Evolutionary conservation across 1,140 invertebrate species (phyloP).

Genomic region (Drosophila ficusphila): DNA sequence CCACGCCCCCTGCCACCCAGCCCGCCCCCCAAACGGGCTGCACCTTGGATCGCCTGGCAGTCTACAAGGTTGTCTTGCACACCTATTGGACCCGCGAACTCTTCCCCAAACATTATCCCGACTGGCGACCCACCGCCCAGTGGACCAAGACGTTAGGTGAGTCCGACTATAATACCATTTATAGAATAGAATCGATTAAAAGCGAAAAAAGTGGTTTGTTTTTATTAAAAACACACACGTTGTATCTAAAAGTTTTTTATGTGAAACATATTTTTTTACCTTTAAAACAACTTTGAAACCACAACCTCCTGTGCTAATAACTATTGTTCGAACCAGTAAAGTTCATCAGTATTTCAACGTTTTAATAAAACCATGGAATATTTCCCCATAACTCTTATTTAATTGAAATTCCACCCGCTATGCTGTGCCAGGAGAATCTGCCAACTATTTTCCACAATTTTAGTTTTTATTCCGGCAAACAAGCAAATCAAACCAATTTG

Average conservation of each 20-base stretch:
- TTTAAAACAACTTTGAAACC: no score
- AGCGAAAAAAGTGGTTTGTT: no score
- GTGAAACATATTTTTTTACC: no score
- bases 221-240: no score
- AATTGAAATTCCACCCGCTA: not conserved
- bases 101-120: conserved; percentile 96
- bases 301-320: no score
- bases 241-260: not conserved
- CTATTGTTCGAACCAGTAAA: not conserved
- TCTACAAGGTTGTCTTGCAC: conserved; percentile 93
- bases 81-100: conserved; percentile 95
- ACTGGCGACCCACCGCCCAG: conserved; percentile 95
- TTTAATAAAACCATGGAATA: not conserved
- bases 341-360: not conserved
- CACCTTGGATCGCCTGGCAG: conserved; percentile 89
- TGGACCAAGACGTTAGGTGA: conserved; percentile 96
- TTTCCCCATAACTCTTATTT: not conserved
- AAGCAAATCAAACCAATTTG: conserved; percentile 3
- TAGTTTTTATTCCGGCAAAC: not conserved
- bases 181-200: no score
- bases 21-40: conserved; percentile 74
- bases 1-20: conserved; percentile 60
- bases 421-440: not conserved
- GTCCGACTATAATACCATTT: conserved; percentile 65
- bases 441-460: conserved; percentile 2